phyloP scores from a whole-genome alignment of 2,113 vertebrate species.

The Lagopus leucura region DNA sequence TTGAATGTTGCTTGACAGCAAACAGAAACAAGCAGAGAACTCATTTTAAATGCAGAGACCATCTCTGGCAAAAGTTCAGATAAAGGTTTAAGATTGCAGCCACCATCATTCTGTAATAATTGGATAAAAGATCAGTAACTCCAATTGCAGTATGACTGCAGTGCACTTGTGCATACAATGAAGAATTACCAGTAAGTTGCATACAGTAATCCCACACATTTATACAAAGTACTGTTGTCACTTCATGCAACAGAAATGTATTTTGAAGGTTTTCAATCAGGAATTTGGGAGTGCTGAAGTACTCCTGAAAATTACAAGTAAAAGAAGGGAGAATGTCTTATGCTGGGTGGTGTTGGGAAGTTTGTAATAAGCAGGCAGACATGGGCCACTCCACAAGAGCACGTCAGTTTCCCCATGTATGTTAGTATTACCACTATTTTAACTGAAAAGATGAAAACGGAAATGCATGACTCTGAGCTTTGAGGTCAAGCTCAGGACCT shows the following conservation, averaged over 20 bases:
- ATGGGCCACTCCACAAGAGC: not conserved
- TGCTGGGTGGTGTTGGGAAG: accelerated
- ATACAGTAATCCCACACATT: not conserved
- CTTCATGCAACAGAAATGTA: not conserved
- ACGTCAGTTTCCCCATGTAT: not conserved
- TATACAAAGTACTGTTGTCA: not conserved
- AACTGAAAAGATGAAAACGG: not conserved
- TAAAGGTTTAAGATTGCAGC: not conserved
- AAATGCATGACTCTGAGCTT: not conserved
- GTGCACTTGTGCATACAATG: accelerated
- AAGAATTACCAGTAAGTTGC: not conserved
- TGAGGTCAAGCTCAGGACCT: not conserved
- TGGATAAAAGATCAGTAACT: not conserved
- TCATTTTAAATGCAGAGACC: not conserved
- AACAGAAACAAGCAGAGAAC: not conserved
- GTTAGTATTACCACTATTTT: not conserved
- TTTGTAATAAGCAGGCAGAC: accelerated
- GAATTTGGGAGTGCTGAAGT: not conserved
- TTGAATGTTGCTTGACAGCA: not conserved
- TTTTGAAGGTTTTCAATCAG: not conserved
- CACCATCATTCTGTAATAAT: not conserved
- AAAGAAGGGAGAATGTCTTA: not conserved
- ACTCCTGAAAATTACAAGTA: not conserved
- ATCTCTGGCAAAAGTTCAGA: not conserved
- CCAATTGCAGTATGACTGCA: not conserved